Base-by-base conservation (phyloP, 2,113 vertebrate genomes). In the Dipodomys merriami region DNA sequence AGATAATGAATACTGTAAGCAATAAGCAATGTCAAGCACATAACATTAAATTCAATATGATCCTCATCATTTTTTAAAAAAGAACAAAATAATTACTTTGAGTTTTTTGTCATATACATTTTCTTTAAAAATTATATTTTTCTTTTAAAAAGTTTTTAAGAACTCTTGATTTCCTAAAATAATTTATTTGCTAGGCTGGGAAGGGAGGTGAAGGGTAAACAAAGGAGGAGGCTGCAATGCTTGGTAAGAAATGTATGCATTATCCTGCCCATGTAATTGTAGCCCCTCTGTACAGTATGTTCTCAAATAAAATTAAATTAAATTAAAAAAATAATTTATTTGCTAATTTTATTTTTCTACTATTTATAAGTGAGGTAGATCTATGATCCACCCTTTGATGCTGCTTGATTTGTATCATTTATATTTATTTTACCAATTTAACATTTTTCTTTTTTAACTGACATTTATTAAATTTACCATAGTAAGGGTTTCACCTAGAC, bases 321-420 rank as follows among this genome's bases (percentile, higher is more conserved):
- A n/a, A n/a, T n/a, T n/a, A n/a, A n/a, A n/a, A 46, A 78, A 78
- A 79, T 74, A 62, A 57, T 44, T 29, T 62, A 71, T 77, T 71
- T 5, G 30, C 35, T 88, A 64, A 77, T 83, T 91, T 68, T 39
- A 39, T 65, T 62, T 88, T 73, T 83, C 15, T 15, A 78, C 6
- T 85, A 4, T 46, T 62, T 86, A 53, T 69, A 60, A 91, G 20
- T 89, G 57, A 94, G 16, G 39, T 95, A 25, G 5, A 64, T 74
- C 33, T 62, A 4, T 83, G 53, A 46, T 73, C 23, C 53, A 11
- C 65, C 78, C 30, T 86, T 92, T 92, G 22, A 33, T 80, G 27
- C 27, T 78, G 2, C 79, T 39, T 74, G 30, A 33, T 80, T 92
- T 68, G 18, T 53, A 33, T 73, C 18, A 49, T 6, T 62, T 78